Conservation (phyloP, 2,113 vertebrate genomes). For the Cyprinodon brontotheroides region DNA sequence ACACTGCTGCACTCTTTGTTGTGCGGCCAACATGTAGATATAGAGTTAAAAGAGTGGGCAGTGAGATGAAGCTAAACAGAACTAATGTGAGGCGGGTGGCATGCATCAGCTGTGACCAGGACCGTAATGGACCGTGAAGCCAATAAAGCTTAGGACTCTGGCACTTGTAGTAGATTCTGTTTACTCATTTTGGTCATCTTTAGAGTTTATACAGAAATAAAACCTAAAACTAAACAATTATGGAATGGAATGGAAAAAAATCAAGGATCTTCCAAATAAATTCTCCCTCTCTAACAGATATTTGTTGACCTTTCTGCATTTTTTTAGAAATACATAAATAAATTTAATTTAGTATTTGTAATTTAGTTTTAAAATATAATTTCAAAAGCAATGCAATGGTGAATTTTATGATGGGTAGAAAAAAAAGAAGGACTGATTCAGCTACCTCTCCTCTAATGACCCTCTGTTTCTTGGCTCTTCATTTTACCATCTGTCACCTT, state of each 20-base stretch:
- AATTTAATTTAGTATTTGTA: no score
- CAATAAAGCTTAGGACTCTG: background rate
- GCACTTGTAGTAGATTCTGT: background rate
- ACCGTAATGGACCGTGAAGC: constrained; percentile 19
- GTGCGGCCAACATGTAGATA: constrained; percentile 32
- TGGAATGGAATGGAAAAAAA: background rate
- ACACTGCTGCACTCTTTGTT: constrained; percentile 32
- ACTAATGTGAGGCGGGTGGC: constrained; percentile 19
- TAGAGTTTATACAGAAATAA: background rate
- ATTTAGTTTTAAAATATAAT: no score
- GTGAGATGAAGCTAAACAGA: constrained; percentile 27
- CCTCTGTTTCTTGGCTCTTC: constrained; percentile 46
- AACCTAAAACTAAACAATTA: background rate
- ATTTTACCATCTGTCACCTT: constrained; percentile 54
- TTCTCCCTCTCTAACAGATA: background rate
- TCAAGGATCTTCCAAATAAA: background rate
- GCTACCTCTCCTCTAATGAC: constrained; percentile 6
- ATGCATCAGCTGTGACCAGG: background rate
- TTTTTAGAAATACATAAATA: background rate
- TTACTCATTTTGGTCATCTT: background rate
- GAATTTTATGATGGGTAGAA: background rate
- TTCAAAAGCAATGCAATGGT: no score
- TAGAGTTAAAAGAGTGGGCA: constrained; percentile 48
- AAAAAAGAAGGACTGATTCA: constrained; percentile 28
- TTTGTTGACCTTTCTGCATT: background rate